Evolutionary conservation across 2,888 invertebrate genomes (phyloP).

Genomic region (Crematogaster levior): DNA sequence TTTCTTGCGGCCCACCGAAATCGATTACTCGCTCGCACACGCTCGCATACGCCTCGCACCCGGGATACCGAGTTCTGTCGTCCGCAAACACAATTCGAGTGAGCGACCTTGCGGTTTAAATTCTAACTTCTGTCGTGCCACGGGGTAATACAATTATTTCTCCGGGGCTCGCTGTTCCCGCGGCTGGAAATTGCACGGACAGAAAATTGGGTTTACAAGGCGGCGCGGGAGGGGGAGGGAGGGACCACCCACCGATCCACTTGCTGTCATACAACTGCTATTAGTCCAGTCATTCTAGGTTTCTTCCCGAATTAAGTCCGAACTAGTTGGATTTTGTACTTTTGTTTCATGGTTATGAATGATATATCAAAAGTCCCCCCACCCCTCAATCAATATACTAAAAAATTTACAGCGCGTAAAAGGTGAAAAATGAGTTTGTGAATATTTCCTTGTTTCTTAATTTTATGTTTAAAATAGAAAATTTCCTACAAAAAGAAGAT

Average conservation of each 20-base stretch:
- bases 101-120: slow-evolving; percentile 73
- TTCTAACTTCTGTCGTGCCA: slow-evolving; percentile 71
- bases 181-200: slow-evolving; percentile 67
- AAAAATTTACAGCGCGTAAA: too few species aligned
- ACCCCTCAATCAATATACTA: too few species aligned
- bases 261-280: slow-evolving; percentile 39
- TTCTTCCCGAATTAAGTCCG: too few species aligned
- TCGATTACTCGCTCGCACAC: slow-evolving; percentile 58
- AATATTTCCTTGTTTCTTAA: too few species aligned
- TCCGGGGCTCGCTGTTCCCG: slow-evolving; percentile 42
- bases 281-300: too few species aligned
- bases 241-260: slow-evolving; percentile 17
- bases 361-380: too few species aligned
- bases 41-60: slow-evolving; percentile 22
- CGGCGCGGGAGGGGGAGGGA: background rate
- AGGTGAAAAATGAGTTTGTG: too few species aligned
- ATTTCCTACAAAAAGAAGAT: too few species aligned
- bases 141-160: slow-evolving; percentile 69
- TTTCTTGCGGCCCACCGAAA: slow-evolving; percentile 56
- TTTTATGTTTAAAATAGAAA: too few species aligned
- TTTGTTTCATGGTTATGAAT: too few species aligned
- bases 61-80: slow-evolving; percentile 55
- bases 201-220: slow-evolving; percentile 64
- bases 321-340: too few species aligned
- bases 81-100: slow-evolving; percentile 70